Conservation (phyloP, 2,888 invertebrate species). For the Linyphia triangularis region DNA sequence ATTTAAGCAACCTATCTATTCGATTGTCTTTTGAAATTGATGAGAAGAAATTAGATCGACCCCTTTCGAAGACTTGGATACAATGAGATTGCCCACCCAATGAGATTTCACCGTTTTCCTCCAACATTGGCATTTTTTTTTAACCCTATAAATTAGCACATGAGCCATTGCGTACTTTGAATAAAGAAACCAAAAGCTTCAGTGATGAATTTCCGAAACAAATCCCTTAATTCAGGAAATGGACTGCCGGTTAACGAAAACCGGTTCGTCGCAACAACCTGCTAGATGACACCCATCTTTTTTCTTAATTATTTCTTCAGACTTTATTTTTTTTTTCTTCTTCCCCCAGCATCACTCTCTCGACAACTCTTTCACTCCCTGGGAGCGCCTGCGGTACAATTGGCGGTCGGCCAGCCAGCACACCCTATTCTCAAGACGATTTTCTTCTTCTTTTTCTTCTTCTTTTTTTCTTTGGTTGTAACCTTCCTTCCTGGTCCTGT, state of each 20-base stretch:
- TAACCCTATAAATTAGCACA: no score
- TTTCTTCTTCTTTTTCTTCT: slow-evolving; percentile 36
- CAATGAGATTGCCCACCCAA: no score
- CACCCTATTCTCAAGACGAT: slow-evolving; percentile 50
- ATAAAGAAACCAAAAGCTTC: no score
- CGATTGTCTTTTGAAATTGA: no score
- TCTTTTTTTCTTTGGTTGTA: slow-evolving; percentile 9
- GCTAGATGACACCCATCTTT: slow-evolving; percentile 53
- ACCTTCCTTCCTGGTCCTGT: slow-evolving; percentile 51
- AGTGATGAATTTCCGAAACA: no score
- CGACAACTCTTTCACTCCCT: slow-evolving; percentile 32
- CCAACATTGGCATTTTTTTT: no score
- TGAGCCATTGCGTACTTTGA: no score
- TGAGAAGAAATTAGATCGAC: no score
- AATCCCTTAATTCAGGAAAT: neutral
- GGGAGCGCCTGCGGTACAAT: slow-evolving; percentile 26
- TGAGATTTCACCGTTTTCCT: no score
- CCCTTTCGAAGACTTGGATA: no score
- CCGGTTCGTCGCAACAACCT: slow-evolving; percentile 49
- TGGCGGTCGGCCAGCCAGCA: slow-evolving; percentile 42
- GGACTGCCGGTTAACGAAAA: slow-evolving; percentile 3
- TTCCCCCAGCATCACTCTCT: slow-evolving; percentile 32
- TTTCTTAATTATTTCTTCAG: neutral
- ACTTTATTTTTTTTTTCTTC: slow-evolving; percentile 12
- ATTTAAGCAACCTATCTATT: no score